phyloP scores from a whole-genome alignment of 2,113 vertebrate species.

The Nibea coibor region DNA sequence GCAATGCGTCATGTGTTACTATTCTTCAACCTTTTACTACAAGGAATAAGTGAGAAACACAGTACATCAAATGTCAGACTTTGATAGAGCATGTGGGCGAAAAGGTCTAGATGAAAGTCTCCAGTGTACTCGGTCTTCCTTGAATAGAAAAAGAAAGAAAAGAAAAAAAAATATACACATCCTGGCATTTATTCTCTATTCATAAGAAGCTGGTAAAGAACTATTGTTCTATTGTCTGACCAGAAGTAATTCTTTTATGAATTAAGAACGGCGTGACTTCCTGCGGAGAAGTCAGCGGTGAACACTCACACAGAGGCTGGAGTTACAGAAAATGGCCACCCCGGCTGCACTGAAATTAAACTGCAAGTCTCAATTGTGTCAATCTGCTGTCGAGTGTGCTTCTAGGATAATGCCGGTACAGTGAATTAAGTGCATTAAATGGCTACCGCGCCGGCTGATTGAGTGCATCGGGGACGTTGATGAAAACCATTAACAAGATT shows the following conservation, averaged over 20 bases:
- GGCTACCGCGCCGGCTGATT: constrained; percentile 61
- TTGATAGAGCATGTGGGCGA: constrained; percentile 56
- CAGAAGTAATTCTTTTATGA: constrained; percentile 58
- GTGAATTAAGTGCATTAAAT: constrained; percentile 70
- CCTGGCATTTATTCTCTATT: constrained; percentile 79
- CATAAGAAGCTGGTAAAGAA: constrained; percentile 63
- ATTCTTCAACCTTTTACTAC: constrained; percentile 55
- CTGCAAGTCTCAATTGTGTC: constrained; percentile 46
- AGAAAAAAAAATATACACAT: constrained; percentile 37
- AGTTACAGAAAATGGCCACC: constrained; percentile 3
- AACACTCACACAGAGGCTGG: constrained; percentile 35
- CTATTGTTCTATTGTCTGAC: constrained; percentile 81
- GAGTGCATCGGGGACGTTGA: constrained; percentile 74
- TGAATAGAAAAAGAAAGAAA: constrained; percentile 42
- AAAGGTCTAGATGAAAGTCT: constrained; percentile 67
- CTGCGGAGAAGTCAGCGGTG: constrained; percentile 64
- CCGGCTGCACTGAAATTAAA: constrained; percentile 1
- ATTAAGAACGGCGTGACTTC: constrained; percentile 75
- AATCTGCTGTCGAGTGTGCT: constrained; percentile 38
- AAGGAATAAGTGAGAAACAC: constrained; percentile 54
- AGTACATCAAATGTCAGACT: constrained; percentile 58
- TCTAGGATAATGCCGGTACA: constrained; percentile 39
- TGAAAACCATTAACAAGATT: constrained; percentile 81
- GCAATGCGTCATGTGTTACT: constrained; percentile 32
- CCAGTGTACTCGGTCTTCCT: constrained; percentile 55